Base-by-base conservation (phyloP, 2,888 invertebrate species). In the Euplexia lucipara region DNA sequence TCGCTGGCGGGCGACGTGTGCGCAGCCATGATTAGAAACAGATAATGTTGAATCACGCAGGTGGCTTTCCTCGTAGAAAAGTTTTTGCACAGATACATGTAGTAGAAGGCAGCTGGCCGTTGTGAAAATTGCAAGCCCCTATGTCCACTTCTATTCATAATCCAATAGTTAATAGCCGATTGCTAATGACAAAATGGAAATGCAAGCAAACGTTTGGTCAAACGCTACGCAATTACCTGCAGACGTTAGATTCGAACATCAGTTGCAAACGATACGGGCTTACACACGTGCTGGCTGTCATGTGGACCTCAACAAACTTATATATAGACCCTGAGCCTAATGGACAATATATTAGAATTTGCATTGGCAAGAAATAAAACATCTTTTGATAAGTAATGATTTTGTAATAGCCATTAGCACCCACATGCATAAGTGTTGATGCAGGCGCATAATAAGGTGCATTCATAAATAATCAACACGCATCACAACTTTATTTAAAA, bases 151-250 rank as follows among this genome's bases (percentile, higher is more conserved):
- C 86, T 67, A 89, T 85, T 91, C 90, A 92, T 94, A 94, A 94
- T 92, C 93, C 92, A 91, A 89, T 90, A 90, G 95, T 94, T 93
- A 95, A 94, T 95, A 94, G 91, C 79, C 88, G 78, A 91, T 91
- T 86, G 91, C 91, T 94, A 94, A 95, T 93, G 94, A 93, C 92
- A 92, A 91, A 93, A 93, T 93, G 92, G 90, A 90, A 93, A 94
- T 94, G 71, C 62, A 70, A 86, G 81, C 79, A 80, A 79, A 85
- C 86, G 90, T 94, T 93, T 91, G 93, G 91, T 88, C 91, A 91
- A 90, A 91, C 84, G 75, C 61, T 68, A 74, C 74, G 89, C 88
- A 92, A 91, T 92, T 92, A 92, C 86, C 75, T 85, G 83, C 75
- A 81, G 85, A 90, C 88, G 90, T 91, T 93, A 90, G 91, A 91